Percentiles rank a stretch among this genome's conserved stretches.
Evolutionary conservation across 2,888 invertebrate species (phyloP).

Genomic region (Muschampia plurimacula): DNA sequence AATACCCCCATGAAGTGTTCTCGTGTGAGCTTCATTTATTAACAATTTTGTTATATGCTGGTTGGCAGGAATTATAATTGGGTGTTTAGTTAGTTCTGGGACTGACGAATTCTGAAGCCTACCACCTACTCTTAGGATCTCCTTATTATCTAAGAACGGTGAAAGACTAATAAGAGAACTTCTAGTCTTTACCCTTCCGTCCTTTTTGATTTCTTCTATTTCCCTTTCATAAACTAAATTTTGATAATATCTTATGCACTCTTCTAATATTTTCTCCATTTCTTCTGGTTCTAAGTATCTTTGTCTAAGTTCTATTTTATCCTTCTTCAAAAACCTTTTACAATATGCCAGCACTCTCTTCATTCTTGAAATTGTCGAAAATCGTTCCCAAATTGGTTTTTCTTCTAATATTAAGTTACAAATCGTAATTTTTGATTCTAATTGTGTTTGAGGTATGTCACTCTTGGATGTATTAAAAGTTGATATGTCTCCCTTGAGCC

Average conservation of each 20-base stretch:
- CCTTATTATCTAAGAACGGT: slow-evolving; percentile 39
- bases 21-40: slow-evolving; percentile 40
- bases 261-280: slow-evolving; percentile 31
- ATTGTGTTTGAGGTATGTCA: slow-evolving; percentile 21
- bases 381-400: slow-evolving; percentile 37
- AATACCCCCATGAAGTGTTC: slow-evolving; percentile 32
- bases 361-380: slow-evolving; percentile 39
- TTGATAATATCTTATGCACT: slow-evolving; percentile 39
- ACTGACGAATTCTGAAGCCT: slow-evolving; percentile 35
- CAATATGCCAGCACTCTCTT: slow-evolving; percentile 40
- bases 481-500: slow-evolving; percentile 16
- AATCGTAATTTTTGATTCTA: slow-evolving; percentile 22
- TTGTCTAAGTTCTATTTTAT: slow-evolving; percentile 1
- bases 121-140: slow-evolving; percentile 40
- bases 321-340: slow-evolving; percentile 34
- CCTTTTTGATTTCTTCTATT: slow-evolving; percentile 32
- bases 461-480: neutral
- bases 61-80: slow-evolving; percentile 41
- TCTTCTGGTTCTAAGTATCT: slow-evolving; percentile 14
- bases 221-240: slow-evolving; percentile 34
- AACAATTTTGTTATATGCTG: slow-evolving; percentile 37
- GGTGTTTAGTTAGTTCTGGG: slow-evolving; percentile 37
- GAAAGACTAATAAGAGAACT: slow-evolving; percentile 15
- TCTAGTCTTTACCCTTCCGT: slow-evolving; percentile 17
- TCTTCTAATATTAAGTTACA: slow-evolving; percentile 14